Conservation (phyloP, 2,113 vertebrate species). For the Canis aureus region DNA sequence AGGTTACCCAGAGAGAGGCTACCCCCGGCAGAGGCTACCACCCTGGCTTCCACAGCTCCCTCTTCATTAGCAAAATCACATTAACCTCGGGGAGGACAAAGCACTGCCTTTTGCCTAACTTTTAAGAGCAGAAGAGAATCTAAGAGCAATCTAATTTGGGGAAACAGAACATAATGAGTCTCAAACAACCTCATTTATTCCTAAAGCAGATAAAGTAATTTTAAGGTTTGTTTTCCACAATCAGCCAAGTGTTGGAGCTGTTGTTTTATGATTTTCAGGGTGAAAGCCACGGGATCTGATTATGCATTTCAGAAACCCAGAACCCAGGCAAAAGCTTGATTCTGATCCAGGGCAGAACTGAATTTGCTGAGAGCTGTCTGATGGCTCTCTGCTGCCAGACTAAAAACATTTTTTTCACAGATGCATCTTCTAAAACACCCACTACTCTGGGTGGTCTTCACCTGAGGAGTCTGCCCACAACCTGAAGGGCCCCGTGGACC, state of each 20-base stretch:
- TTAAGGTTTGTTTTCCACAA: conserved; percentile 25
- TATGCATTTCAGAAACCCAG: neutral
- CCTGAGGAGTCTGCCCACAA: rapidly evolving
- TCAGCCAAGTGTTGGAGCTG: neutral
- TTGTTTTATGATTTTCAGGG: neutral
- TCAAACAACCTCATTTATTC: conserved; percentile 13
- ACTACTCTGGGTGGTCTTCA: rapidly evolving
- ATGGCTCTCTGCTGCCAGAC: neutral
- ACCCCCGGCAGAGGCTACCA: neutral
- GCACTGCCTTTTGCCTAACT: neutral
- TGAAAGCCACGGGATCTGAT: neutral
- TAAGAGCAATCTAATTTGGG: conserved; percentile 49
- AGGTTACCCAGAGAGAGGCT: no score
- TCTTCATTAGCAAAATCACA: neutral
- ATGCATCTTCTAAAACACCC: neutral
- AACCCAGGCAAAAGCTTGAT: neutral
- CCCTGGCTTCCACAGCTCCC: neutral
- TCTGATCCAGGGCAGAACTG: neutral
- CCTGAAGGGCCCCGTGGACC: rapidly evolving
- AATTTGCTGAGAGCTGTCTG: neutral
- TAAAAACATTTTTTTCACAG: neutral
- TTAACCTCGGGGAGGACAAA: neutral
- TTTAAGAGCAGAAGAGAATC: conserved; percentile 48
- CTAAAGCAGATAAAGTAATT: conserved; percentile 30
- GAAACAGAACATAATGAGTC: conserved; percentile 49